A percentile compares a stretch with the other conserved stretches of the same genome.
phyloP scores from a whole-genome alignment of 2,888 invertebrate genomes.

The Argynnis bischoffii region DNA sequence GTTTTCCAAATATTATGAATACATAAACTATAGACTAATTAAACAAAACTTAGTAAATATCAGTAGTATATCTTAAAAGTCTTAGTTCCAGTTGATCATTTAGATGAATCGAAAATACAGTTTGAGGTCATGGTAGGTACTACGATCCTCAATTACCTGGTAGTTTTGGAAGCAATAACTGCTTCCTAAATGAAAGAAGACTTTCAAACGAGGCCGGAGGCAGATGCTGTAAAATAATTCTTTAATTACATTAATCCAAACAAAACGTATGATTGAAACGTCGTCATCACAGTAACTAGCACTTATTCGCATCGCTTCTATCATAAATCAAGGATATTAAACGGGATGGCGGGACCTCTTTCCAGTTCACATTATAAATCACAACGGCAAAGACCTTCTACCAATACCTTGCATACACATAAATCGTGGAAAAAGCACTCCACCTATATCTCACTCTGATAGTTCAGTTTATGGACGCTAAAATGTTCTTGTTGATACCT shows the following conservation, averaged over 20 bases:
- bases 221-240: no score
- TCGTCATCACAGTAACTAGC: constrained; percentile 75
- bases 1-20: no score
- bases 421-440: constrained; percentile 62
- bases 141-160: no score
- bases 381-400: constrained; percentile 69
- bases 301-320: constrained; percentile 79
- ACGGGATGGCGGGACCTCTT: constrained; percentile 80
- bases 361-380: constrained; percentile 81
- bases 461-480: constrained; percentile 20
- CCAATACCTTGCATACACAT: constrained; percentile 68
- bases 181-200: no score
- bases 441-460: constrained; percentile 38
- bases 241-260: constrained; percentile 6
- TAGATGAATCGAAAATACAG: no score
- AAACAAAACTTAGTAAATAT: no score
- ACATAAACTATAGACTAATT: no score
- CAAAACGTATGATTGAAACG: constrained; percentile 10
- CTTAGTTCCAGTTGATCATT: no score
- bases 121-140: no score
- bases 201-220: no score
- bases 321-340: constrained; percentile 83
- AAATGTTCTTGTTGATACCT: constrained; percentile 15
- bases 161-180: no score
- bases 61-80: no score